Conservation (phyloP, 1,140 invertebrate genomes). For the Parapsyche elsis region DNA sequence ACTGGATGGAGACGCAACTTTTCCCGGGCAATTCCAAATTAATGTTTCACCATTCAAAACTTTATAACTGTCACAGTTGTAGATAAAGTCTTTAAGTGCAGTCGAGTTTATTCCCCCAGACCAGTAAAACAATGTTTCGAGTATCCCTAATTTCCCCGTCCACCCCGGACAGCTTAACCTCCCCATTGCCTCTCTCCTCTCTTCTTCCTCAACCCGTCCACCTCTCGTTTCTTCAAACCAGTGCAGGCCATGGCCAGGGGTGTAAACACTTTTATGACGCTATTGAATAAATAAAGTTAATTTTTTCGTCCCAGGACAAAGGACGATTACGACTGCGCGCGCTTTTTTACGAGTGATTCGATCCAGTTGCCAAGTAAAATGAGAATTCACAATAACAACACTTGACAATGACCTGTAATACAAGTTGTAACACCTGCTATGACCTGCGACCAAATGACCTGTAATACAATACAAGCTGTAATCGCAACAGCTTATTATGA, state of each 20-base stretch:
- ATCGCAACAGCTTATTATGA: too few species aligned
- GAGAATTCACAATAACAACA: too few species aligned
- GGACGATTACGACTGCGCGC: conserved; percentile 19
- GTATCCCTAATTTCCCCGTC: conserved; percentile 43
- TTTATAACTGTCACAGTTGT: conserved; percentile 51
- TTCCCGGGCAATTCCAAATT: conserved; percentile 47
- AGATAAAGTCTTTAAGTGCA: conserved; percentile 51
- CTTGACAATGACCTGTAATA: too few species aligned
- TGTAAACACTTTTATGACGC: conserved; percentile 49
- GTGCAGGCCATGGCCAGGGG: background rate
- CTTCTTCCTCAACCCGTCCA: background rate
- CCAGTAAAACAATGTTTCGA: conserved; percentile 43
- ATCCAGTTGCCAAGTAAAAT: too few species aligned
- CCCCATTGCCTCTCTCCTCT: background rate
- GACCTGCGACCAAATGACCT: too few species aligned
- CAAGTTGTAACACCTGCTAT: background rate
- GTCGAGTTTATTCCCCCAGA: conserved; percentile 45
- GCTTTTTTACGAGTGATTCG: background rate
- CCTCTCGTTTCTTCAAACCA: background rate
- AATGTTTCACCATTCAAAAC: conserved; percentile 48
- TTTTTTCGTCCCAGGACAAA: conserved; percentile 40
- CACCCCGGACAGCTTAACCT: conserved; percentile 6
- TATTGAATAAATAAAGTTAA: conserved; percentile 49
- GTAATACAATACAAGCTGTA: too few species aligned
- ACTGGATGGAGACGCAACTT: conserved; percentile 30